Evolutionary conservation across 2,888 invertebrate genomes (phyloP).

Genomic region (Caenorhabditis doughertyi): DNA sequence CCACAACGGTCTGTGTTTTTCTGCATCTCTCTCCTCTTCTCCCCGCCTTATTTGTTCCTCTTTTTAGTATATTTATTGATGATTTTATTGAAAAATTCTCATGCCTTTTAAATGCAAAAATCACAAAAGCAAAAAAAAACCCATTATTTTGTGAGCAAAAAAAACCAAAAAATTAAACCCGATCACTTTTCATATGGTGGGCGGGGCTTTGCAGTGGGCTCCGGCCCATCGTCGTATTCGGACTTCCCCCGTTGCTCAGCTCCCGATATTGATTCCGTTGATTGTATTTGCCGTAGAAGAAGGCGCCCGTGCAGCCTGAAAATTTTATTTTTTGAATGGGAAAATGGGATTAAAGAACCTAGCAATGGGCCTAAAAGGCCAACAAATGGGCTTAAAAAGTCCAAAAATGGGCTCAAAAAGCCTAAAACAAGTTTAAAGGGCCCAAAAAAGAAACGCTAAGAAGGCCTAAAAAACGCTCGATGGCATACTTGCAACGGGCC

Average conservation of each 20-base stretch:
- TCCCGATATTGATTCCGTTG: slow-evolving; percentile 58
- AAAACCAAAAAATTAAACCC: slow-evolving; percentile 24
- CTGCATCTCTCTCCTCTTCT: slow-evolving; percentile 3
- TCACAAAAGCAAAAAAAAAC: background rate
- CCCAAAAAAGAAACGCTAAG: too few relatives aligned
- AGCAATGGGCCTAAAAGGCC: too few relatives aligned
- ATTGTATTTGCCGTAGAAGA: slow-evolving; percentile 69
- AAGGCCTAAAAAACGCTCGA: too few relatives aligned
- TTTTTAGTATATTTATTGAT: slow-evolving; percentile 12
- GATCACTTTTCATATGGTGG: slow-evolving; percentile 10
- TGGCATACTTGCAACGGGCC: too few relatives aligned
- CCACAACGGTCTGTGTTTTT: slow-evolving; percentile 46
- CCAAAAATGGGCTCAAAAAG: too few relatives aligned
- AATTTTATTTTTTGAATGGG: background rate
- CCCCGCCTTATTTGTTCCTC: background rate
- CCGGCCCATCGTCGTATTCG: slow-evolving; percentile 29
- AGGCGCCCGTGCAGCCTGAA: slow-evolving; percentile 61
- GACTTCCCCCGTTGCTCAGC: slow-evolving; percentile 27
- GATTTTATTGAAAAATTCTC: background rate
- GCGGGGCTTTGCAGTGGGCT: background rate
- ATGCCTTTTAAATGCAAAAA: background rate
- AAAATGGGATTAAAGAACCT: too few relatives aligned
- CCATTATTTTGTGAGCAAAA: background rate
- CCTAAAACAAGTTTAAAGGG: too few relatives aligned
- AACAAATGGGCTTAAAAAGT: too few relatives aligned